Conservation (phyloP, 2,888 invertebrate genomes). For the Ichneumon xanthorius region DNA sequence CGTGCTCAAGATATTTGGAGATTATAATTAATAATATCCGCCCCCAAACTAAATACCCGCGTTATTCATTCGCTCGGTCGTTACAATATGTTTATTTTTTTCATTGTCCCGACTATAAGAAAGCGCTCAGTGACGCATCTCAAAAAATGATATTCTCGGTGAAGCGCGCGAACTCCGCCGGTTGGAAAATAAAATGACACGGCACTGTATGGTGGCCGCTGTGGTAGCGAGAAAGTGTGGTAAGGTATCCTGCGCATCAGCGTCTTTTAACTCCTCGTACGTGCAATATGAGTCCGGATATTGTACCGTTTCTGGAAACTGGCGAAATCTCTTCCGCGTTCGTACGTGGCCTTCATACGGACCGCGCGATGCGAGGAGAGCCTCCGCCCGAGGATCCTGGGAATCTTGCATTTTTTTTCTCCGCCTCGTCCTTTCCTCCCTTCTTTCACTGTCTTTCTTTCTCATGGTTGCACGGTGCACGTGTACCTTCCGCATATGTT, state of each 20-base stretch:
- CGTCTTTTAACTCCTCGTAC: slow-evolving; percentile 34
- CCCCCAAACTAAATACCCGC: too few relatives aligned
- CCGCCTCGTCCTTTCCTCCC: slow-evolving; percentile 67
- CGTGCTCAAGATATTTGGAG: too few relatives aligned
- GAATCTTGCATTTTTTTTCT: slow-evolving; percentile 80
- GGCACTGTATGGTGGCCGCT: not conserved
- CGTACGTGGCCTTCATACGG: slow-evolving; percentile 68
- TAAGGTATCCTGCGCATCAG: slow-evolving; percentile 3
- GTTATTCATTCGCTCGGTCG: too few relatives aligned
- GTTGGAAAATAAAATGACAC: slow-evolving; percentile 20
- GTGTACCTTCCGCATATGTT: slow-evolving; percentile 49
- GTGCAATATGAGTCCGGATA: slow-evolving; percentile 65
- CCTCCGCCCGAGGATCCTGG: slow-evolving; percentile 77
- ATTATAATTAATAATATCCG: too few relatives aligned
- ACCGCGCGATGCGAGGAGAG: slow-evolving; percentile 37
- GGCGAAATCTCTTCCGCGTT: slow-evolving; percentile 73
- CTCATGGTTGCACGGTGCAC: slow-evolving; percentile 37
- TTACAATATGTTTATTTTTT: slow-evolving; percentile 2
- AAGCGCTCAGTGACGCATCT: slow-evolving; percentile 50
- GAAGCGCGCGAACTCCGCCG: not conserved
- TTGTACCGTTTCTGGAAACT: slow-evolving; percentile 68
- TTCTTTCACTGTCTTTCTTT: slow-evolving; percentile 43
- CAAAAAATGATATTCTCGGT: slow-evolving; percentile 18
- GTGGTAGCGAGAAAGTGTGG: not conserved
- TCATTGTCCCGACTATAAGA: slow-evolving; percentile 39